Base-by-base conservation (phyloP, 2,113 vertebrate genomes). In the Hippocampus guttulatus region DNA sequence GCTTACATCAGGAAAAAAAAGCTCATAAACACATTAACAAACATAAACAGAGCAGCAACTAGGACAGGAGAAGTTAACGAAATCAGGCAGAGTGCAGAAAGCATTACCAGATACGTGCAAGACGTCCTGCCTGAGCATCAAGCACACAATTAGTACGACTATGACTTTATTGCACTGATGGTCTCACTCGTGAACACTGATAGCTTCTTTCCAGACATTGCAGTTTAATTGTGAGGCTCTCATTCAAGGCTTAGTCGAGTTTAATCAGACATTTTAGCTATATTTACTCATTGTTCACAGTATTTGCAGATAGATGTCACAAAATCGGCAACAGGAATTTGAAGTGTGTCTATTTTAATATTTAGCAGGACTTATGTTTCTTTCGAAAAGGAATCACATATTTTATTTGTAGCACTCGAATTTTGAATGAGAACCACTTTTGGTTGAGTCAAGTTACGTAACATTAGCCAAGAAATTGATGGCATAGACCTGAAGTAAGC, bases 21-120 rank as follows among this genome's bases (percentile, higher is more conserved):
- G 60, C 70, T 75, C 77, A 75, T 70, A 85, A 74, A 82, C 76
- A 88, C 83, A 85, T 88, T 61, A 87, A 81, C 79, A 80, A 88
- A 83, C 70, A 81, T 52, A 70, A 76, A 75, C 43, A 45, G 78
- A 82, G 83, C 67, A 43, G 62, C 40, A 14, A 58, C 57, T 30
- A 69, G 12, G 64, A 68, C 47, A 1, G 52, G 14, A 75, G 33
- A 82, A 58, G 63, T n/a, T 41, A 67, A 71, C 55, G 70, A 74
- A 80, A 61, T 76, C 47, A 64, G 69, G 64, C 66, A 75, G 2
- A 14, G 45, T 72, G 71, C 58, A 67, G 43, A 7, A 0, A 58
- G 1, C 20, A 45, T 70, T 40, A 25, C 30, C 52, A 43, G 51
- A 58, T 1, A 16, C 33, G 70, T 40, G 30, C 25, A 64, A 38